Conservation (phyloP, 2,113 vertebrate genomes). For the human region GRCh38 chr17:56872001-56872500, state of each 20-base stretch:
- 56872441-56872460: no score
- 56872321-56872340: no score
- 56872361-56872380: no score
- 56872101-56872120: neutral
- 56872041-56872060: neutral
- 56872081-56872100: neutral
- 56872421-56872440: no score
- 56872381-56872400: no score
- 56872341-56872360: no score
- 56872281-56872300: no score
- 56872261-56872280: no score
- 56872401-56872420: no score
- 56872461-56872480: no score
- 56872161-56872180: neutral
- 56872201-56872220: neutral
- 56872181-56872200: neutral
- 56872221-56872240: neutral
- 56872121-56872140: neutral
- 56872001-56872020: neutral
- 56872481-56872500: no score
- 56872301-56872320: no score
- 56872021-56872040: neutral
- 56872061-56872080: neutral
- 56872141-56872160: neutral
- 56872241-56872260: neutral